A percentile compares a stretch with the other conserved stretches of the same genome.
phyloP scores from a whole-genome alignment of 2,113 vertebrate genomes.

The Sterrhoptilus dennistouni region DNA sequence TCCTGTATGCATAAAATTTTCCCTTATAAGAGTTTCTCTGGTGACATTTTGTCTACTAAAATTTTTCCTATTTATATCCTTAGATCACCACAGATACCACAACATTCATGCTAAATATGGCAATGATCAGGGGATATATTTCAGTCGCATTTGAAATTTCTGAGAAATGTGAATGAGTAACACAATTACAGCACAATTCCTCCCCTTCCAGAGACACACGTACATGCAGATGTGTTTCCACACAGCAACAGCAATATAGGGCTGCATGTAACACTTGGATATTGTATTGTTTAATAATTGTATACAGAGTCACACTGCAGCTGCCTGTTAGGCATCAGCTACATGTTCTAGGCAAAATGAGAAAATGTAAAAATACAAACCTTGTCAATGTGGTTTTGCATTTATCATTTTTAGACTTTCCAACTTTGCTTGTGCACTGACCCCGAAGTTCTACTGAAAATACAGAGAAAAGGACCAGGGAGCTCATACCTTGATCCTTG shows the following conservation, averaged over 20 bases:
- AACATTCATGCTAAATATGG: not conserved
- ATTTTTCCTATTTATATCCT: not conserved
- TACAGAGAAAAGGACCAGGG: not conserved
- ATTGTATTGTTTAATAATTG: not conserved
- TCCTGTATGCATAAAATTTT: not conserved
- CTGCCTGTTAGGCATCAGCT: not conserved
- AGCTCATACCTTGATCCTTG: constrained; percentile 92
- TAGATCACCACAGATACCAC: not conserved
- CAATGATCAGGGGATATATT: not conserved
- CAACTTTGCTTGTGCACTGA: not conserved
- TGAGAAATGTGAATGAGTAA: not conserved
- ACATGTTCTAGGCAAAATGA: not conserved
- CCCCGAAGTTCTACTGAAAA: not conserved
- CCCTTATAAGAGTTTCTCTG: not conserved
- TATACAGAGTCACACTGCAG: not conserved
- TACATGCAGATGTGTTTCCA: not conserved
- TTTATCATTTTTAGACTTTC: not conserved
- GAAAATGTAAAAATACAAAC: not conserved
- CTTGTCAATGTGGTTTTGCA: not conserved
- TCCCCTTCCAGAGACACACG: not conserved
- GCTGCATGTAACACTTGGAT: not conserved
- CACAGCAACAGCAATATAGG: not conserved
- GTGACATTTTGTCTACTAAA: not conserved
- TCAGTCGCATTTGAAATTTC: not conserved
- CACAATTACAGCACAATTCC: not conserved